Conservation (phyloP, 2,888 invertebrate species). For the Celastrina argiolus region DNA sequence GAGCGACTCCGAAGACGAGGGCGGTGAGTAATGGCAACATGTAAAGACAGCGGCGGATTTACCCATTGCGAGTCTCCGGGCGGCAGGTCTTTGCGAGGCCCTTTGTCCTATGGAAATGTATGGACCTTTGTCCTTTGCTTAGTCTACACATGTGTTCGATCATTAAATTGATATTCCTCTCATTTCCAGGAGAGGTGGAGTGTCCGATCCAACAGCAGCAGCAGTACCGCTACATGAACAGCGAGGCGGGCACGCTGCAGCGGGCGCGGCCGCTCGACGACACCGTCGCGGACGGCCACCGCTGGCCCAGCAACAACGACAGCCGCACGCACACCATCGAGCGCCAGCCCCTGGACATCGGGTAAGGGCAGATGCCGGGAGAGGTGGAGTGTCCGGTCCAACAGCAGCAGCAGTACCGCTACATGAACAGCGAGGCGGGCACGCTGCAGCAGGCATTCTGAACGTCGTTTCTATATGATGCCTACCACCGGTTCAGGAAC, state of each 20-base stretch:
- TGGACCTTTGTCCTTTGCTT: no score
- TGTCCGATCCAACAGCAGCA: slow-evolving; percentile 75
- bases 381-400: background rate
- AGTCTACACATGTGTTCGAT: background rate
- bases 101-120: no score
- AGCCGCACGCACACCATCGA: slow-evolving; percentile 69
- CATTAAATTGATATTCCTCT: background rate
- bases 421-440: slow-evolving; percentile 75
- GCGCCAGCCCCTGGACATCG: slow-evolving; percentile 70
- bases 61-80: no score
- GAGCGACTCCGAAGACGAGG: slow-evolving; percentile 99
- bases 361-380: slow-evolving; percentile 42
- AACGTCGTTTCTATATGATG: slow-evolving; percentile 71
- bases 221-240: slow-evolving; percentile 76
- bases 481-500: slow-evolving; percentile 72
- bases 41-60: no score
- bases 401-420: slow-evolving; percentile 59
- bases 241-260: slow-evolving; percentile 71
- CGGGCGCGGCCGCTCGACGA: slow-evolving; percentile 70
- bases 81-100: no score
- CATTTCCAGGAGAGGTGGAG: slow-evolving; percentile 69
- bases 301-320: slow-evolving; percentile 74
- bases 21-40: slow-evolving; percentile 77
- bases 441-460: slow-evolving; percentile 68
- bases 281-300: slow-evolving; percentile 70